Evolutionary conservation across 2,797 vertebrate genomes (phyloP).

Genomic region (Acestrorhynchus altus): DNA sequence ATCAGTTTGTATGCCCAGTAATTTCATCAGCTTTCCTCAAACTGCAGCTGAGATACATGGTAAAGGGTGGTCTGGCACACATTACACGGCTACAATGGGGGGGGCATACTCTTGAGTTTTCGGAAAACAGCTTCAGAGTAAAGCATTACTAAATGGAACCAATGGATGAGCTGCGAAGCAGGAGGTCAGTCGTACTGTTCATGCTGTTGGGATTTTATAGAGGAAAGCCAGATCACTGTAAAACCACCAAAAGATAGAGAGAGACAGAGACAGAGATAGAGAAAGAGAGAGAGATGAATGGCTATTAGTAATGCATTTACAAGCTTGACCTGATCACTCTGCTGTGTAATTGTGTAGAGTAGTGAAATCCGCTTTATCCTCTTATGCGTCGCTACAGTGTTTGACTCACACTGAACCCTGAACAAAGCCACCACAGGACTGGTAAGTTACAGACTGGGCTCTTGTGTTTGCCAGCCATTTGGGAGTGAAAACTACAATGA

Average conservation of each 20-base stretch:
- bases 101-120: slow-evolving; percentile 61
- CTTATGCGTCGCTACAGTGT: not conserved
- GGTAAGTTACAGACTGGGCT: not conserved
- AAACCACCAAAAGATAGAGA: not conserved
- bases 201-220: slow-evolving; percentile 42
- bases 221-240: slow-evolving; percentile 25
- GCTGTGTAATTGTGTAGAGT: slow-evolving; percentile 18
- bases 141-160: slow-evolving; percentile 70
- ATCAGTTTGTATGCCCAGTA: not conserved
- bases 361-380: slow-evolving; percentile 10
- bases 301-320: slow-evolving; percentile 25
- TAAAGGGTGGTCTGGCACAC: slow-evolving; percentile 65
- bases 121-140: slow-evolving; percentile 48
- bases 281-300: slow-evolving; percentile 5
- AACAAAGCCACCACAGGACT: not conserved
- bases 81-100: slow-evolving; percentile 74
- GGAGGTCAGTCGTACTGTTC: slow-evolving; percentile 65
- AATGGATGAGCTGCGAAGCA: slow-evolving; percentile 65
- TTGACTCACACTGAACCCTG: slow-evolving; percentile 9
- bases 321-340: not conserved
- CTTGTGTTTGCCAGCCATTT: slow-evolving; percentile 30
- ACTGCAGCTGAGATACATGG: slow-evolving; percentile 1
- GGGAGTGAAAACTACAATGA: slow-evolving; percentile 8
- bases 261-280: not conserved
- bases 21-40: not conserved